A percentile compares a stretch with the other conserved stretches of the same genome.
Conservation (phyloP, 2,113 vertebrate species). For the Clarias macrocephalus region DNA sequence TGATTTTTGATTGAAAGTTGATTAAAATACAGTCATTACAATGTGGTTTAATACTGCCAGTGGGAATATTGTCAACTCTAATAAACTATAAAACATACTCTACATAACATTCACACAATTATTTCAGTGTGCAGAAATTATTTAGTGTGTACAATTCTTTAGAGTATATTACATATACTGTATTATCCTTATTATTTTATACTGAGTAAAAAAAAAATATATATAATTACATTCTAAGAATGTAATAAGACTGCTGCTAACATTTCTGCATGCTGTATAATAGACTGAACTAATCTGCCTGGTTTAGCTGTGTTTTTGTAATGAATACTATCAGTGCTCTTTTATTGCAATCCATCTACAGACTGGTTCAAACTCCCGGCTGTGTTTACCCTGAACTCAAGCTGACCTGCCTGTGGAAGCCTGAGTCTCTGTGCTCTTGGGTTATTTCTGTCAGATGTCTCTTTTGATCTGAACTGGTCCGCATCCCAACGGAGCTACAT, state of each 20-base stretch:
- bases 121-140: not conserved
- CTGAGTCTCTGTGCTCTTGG: constrained; percentile 18
- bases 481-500: not conserved
- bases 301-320: not conserved
- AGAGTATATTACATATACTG: not conserved
- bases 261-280: not conserved
- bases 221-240: not conserved
- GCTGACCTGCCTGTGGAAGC: constrained; percentile 33
- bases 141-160: not conserved
- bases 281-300: not conserved
- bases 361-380: constrained; percentile 11
- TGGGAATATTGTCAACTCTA: not conserved
- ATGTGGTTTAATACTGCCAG: not conserved
- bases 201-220: not conserved
- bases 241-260: too few species aligned
- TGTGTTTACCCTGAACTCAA: constrained; percentile 29
- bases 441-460: constrained; percentile 20
- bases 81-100: not conserved
- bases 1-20: too few species aligned
- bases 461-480: constrained; percentile 31
- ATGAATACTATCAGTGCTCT: constrained; percentile 15
- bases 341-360: constrained; percentile 15
- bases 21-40: not conserved
- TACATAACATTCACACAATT: not conserved
- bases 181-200: not conserved